Percentiles rank a stretch among this genome's conserved stretches.
Evolutionary conservation across 2,797 vertebrate genomes (phyloP).

Genomic region (Centropyge bicolor): DNA sequence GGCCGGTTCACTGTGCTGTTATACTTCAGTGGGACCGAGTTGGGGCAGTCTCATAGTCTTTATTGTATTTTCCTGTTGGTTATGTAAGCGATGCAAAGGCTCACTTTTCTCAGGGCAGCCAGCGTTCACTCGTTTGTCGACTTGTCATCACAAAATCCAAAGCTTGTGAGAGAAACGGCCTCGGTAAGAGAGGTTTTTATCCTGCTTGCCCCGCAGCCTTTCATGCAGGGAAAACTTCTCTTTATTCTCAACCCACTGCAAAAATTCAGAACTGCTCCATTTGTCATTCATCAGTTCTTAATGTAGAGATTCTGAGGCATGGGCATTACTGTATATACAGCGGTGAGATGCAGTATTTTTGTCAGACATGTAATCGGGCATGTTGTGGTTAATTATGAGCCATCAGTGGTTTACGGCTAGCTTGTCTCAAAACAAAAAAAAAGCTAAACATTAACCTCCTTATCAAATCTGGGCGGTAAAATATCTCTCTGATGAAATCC

Average conservation of each 20-base stretch:
- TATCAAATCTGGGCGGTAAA: background rate
- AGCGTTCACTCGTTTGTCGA: slow-evolving; percentile 34
- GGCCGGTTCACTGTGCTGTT: slow-evolving; percentile 39
- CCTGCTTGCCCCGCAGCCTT: background rate
- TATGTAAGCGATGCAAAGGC: slow-evolving; percentile 60
- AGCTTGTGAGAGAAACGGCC: slow-evolving; percentile 9
- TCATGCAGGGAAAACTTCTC: background rate
- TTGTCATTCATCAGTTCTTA: background rate
- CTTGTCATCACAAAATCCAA: slow-evolving; percentile 24
- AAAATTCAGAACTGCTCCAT: background rate
- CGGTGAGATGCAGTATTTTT: background rate
- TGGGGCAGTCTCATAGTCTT: slow-evolving; percentile 36
- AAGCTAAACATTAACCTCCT: background rate
- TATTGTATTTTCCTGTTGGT: slow-evolving; percentile 55
- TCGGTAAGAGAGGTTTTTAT: slow-evolving; percentile 6
- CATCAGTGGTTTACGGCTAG: background rate
- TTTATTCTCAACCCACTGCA: background rate
- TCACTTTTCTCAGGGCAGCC: slow-evolving; percentile 35
- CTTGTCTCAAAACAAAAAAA: background rate
- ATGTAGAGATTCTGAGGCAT: background rate
- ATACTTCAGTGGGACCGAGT: slow-evolving; percentile 26
- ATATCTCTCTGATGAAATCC: background rate
- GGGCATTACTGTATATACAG: background rate
- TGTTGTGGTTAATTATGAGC: slow-evolving; percentile 4
- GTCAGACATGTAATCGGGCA: background rate